Evolutionary conservation across 1,140 invertebrate genomes (phyloP).

Genomic region (Anastrepha ludens): DNA sequence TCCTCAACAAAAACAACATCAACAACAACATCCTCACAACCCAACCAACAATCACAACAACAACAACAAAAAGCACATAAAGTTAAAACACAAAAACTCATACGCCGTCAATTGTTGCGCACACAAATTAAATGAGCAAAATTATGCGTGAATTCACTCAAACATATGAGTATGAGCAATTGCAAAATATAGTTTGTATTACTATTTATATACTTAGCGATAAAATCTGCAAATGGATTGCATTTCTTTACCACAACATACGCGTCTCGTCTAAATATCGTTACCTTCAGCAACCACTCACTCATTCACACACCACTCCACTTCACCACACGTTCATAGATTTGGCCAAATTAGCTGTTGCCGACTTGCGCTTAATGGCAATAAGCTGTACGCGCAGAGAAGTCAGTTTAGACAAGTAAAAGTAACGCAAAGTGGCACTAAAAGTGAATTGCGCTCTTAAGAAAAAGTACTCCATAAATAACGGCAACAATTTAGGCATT

Average conservation of each 20-base stretch:
- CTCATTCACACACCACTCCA: background rate
- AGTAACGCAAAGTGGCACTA: background rate
- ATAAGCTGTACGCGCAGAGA: background rate
- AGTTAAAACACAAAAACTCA: constrained; percentile 73
- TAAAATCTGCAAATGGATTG: background rate
- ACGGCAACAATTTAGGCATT: too few species aligned
- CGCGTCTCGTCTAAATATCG: background rate
- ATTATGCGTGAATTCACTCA: too few species aligned
- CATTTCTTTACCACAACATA: background rate
- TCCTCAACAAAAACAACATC: constrained; percentile 58
- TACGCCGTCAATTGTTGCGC: constrained; percentile 63
- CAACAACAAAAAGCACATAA: constrained; percentile 65
- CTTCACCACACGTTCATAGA: background rate
- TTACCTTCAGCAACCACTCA: background rate
- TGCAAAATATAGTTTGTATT: constrained; percentile 3
- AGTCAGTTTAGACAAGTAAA: too few species aligned
- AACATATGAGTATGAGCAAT: background rate
- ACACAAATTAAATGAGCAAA: constrained; percentile 70
- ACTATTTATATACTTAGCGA: constrained; percentile 21
- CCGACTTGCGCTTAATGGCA: background rate
- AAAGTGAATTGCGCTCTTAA: background rate
- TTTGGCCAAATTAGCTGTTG: background rate
- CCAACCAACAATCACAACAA: constrained; percentile 16
- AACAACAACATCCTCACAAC: constrained; percentile 56
- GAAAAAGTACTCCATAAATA: background rate